phyloP scores from a whole-genome alignment of 1,140 invertebrate species.

The Odontomachus brunneus region DNA sequence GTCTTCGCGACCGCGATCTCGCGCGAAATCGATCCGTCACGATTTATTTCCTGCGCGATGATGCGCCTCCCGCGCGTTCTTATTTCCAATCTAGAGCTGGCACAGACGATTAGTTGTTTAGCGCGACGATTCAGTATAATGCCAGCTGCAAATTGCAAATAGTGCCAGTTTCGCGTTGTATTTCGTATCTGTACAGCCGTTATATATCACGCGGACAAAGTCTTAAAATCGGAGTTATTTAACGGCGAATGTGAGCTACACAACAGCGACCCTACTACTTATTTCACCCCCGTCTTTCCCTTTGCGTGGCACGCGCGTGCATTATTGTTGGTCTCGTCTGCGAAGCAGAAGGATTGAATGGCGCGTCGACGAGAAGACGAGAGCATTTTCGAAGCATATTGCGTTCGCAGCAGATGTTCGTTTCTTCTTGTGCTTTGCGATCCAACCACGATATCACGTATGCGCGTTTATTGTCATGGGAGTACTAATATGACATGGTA shows the following conservation, averaged over 20 bases:
- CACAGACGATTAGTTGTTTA: neutral
- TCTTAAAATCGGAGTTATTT: neutral
- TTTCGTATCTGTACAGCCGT: neutral
- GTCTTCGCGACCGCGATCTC: slow-evolving; percentile 36
- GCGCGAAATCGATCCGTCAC: neutral
- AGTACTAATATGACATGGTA: neutral
- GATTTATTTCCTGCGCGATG: slow-evolving; percentile 16
- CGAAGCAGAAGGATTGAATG: slow-evolving; percentile 62
- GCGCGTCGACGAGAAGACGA: slow-evolving; percentile 1
- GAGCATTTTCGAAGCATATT: neutral
- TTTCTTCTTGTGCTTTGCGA: slow-evolving; percentile 9
- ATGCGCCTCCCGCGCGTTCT: slow-evolving; percentile 22
- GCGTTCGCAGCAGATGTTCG: slow-evolving; percentile 52
- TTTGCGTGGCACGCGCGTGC: slow-evolving; percentile 60
- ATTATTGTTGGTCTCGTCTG: slow-evolving; percentile 58
- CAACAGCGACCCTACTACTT: neutral
- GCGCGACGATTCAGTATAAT: neutral
- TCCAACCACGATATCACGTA: neutral
- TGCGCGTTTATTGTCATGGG: slow-evolving; percentile 30
- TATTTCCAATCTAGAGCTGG: neutral
- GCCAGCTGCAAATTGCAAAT: neutral
- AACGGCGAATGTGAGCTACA: neutral
- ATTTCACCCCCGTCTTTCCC: slow-evolving; percentile 2
- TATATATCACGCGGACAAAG: neutral
- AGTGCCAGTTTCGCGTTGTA: too few relatives aligned